Evolutionary conservation across 1,140 invertebrate species (phyloP), one percentile per base, ranked within the genome.

Genomic region (Condylostylus longicornis): DNA sequence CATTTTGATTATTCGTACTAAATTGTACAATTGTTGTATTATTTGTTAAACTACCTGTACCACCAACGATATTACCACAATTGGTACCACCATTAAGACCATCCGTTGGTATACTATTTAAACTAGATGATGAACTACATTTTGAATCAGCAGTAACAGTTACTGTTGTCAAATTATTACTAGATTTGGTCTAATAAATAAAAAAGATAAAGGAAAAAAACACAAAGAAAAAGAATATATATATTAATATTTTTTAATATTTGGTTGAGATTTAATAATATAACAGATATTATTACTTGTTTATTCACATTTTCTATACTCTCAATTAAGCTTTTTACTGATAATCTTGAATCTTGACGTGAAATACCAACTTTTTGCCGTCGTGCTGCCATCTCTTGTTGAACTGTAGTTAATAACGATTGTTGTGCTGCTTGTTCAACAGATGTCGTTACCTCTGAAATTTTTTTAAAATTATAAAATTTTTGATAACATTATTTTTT

Each of bases 301-400:
- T 85, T 85, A n/a, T 78, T 79, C 8, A 74, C 76, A 57, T 83
- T 85, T 58, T 93, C 87, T 30, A 93, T 89, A 43, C 81, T 84
- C 49, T 88, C 82, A 37, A 93, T 89, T 4, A 93, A 63, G 31
- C 78, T 83, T 56, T 88, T 88, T 1, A 93, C 87, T 0, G 83
- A 87, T 4, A 87, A 65, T 22, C 82, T 71, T 18, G 79, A 82
- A 48, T 83, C 81, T 56, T 82, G 79, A 1, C 79, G 67, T 46
- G 42, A 49, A n/a, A 29, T 41, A 30, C 63, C 68, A 13, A 67
- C 62, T 51, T 76, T 76, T 32, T 55, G 66, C 34, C 74, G 61
- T 40, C 74, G 51, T 10, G 67, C 60, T 3, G 69, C 62, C 44
- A 74, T 64, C 45, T 77, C 73, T 41, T 70, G 65, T 42, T 70